These are phyloP conservation scores for Pollenia griseotomentosa DNA, from an alignment of 2,888 invertebrate genomes.

Conservation along the genomic window DNA sequence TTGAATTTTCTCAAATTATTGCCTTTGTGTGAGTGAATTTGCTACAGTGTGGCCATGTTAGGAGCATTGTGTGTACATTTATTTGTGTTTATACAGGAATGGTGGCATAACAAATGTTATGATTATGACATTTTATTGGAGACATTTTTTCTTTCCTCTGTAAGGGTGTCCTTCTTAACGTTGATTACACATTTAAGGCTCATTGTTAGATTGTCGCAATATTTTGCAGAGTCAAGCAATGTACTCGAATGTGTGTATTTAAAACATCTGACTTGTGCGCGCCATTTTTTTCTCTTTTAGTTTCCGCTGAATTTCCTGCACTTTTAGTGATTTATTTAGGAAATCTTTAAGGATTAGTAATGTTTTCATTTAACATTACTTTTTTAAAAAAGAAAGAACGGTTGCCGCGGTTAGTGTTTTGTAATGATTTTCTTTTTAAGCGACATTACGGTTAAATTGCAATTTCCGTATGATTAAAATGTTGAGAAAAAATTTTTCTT, in stretches of 20 bases:
- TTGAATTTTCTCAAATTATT: slow-evolving; percentile 6
- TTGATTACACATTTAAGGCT: slow-evolving; percentile 69
- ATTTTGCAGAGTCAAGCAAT: slow-evolving; percentile 48
- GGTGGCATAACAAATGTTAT: slow-evolving; percentile 65
- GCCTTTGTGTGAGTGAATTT: neutral
- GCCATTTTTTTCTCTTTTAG: slow-evolving; percentile 44
- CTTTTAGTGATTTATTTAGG: slow-evolving; percentile 70
- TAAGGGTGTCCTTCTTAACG: slow-evolving; percentile 58
- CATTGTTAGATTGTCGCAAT: slow-evolving; percentile 61
- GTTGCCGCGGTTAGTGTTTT: slow-evolving; percentile 48
- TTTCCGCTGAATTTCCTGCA: slow-evolving; percentile 69
- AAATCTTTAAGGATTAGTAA: slow-evolving; percentile 72
- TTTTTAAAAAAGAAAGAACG: slow-evolving; percentile 22
- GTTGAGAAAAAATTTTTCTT: neutral
- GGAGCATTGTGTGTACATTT: neutral
- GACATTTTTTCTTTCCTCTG: slow-evolving; percentile 42
- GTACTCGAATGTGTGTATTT: slow-evolving; percentile 8
- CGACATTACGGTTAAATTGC: slow-evolving; percentile 62
- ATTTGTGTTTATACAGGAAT: neutral
- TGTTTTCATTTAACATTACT: slow-evolving; percentile 58
- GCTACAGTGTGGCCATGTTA: neutral
- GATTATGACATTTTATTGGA: slow-evolving; percentile 68
- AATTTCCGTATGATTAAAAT: slow-evolving; percentile 63
- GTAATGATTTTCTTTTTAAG: slow-evolving; percentile 34
- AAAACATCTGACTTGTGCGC: slow-evolving; percentile 47